Conservation (phyloP, 2,113 vertebrate species). For the Tringa solitaria region DNA sequence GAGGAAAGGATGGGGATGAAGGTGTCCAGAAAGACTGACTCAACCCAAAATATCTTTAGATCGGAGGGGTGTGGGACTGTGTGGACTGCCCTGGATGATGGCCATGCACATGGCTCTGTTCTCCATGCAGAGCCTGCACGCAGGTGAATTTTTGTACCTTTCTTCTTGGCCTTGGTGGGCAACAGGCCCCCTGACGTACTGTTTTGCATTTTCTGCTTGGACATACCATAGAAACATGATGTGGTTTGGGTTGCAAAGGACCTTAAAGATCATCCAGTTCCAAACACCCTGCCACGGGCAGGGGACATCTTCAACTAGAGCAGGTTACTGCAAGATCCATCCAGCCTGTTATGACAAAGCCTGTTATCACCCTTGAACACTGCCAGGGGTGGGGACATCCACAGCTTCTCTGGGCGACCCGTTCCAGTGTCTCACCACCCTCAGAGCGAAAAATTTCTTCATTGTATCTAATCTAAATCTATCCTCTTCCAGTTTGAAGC, state of each 20-base stretch:
- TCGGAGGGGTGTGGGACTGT: rapidly evolving
- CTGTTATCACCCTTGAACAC: neutral
- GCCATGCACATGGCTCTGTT: rapidly evolving
- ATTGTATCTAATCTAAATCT: neutral
- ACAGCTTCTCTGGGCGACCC: neutral
- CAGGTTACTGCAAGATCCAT: neutral
- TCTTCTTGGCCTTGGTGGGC: neutral
- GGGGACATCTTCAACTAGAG: neutral
- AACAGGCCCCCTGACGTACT: neutral
- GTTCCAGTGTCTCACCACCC: neutral
- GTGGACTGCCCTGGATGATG: neutral
- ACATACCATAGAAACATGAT: neutral
- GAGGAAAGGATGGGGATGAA: neutral
- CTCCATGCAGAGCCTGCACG: neutral
- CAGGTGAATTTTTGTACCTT: neutral
- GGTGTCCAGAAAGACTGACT: neutral
- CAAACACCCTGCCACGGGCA: neutral
- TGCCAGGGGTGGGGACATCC: neutral
- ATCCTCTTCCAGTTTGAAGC: neutral
- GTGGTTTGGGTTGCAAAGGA: neutral
- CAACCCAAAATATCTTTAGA: neutral
- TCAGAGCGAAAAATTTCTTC: neutral
- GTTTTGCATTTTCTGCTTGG: neutral
- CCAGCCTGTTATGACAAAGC: neutral
- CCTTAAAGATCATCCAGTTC: neutral